These are phyloP conservation scores for Cydia pomonella DNA, from an alignment of 1,140 invertebrate genomes.

Conservation along the genomic window DNA sequence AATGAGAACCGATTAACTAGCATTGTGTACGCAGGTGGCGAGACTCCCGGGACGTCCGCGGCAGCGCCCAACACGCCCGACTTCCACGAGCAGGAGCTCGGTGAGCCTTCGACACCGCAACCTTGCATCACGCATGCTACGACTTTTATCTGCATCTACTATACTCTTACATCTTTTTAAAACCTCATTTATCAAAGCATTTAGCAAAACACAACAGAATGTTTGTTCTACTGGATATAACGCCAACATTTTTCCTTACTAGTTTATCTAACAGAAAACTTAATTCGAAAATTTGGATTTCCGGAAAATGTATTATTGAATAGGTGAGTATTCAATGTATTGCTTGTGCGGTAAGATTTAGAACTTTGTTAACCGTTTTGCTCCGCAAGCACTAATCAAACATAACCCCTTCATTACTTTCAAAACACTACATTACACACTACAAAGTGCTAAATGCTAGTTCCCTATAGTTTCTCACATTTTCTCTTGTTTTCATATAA, in stretches of 20 bases:
- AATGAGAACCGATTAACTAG: slow-evolving; percentile 44
- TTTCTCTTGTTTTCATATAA: no score
- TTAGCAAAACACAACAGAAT: no score
- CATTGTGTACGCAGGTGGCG: slow-evolving; percentile 62
- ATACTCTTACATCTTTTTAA: background rate
- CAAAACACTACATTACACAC: background rate
- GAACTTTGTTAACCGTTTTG: slow-evolving; percentile 4
- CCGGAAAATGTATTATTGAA: no score
- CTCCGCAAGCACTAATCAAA: slow-evolving; percentile 16
- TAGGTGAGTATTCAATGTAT: background rate
- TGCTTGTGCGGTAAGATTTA: slow-evolving; percentile 14
- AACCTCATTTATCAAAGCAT: background rate
- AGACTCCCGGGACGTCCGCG: slow-evolving; percentile 58
- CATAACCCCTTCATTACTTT: background rate
- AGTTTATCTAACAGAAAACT: no score
- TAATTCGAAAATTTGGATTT: no score
- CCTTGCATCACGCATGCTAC: background rate
- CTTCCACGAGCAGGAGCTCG: slow-evolving; percentile 66
- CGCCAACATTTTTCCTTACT: no score
- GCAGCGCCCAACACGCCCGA: slow-evolving; percentile 48
- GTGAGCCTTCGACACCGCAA: slow-evolving; percentile 48
- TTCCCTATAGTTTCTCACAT: no score
- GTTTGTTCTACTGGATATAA: no score
- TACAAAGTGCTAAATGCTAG: background rate
- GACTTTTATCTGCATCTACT: background rate